Evolutionary conservation across 1,140 invertebrate genomes (phyloP).

Genomic region (Parasteatoda tepidariorum): DNA sequence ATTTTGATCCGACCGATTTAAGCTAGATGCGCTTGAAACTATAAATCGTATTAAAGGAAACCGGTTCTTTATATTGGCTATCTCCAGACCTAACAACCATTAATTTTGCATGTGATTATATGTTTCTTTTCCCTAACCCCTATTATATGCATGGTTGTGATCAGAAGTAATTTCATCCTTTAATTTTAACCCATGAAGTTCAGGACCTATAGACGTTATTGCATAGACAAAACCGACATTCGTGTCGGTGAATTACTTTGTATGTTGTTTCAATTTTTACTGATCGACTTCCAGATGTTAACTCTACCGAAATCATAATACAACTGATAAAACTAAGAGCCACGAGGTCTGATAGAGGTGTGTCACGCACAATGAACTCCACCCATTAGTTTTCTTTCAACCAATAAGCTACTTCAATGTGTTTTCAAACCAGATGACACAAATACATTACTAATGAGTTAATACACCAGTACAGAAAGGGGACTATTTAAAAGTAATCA

Average conservation of each 20-base stretch:
- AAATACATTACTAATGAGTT: conserved; percentile 49
- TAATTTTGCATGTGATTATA: conserved; percentile 49
- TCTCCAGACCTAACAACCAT: conserved; percentile 24
- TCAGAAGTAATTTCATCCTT: conserved; percentile 41
- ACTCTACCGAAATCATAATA: conserved; percentile 12
- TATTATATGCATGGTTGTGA: neutral
- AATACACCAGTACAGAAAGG: neutral
- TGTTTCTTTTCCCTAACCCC: conserved; percentile 13
- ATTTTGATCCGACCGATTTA: too few relatives aligned
- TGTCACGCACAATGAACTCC: conserved; percentile 15
- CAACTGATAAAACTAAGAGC: conserved; percentile 25
- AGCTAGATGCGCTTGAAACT: conserved; percentile 5
- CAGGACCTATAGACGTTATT: neutral
- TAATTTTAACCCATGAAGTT: neutral
- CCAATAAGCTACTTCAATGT: conserved; percentile 45
- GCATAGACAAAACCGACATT: neutral
- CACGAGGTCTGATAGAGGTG: conserved; percentile 45
- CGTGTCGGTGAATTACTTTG: neutral
- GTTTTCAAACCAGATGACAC: conserved; percentile 36
- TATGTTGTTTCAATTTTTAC: neutral
- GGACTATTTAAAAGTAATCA: neutral
- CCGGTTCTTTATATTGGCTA: neutral
- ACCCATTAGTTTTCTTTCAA: conserved; percentile 23
- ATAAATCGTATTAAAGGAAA: conserved; percentile 11
- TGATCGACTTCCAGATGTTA: conserved; percentile 4